Evolutionary conservation across 2,113 vertebrate genomes (phyloP), one percentile per base, ranked within the genome.

Genomic region (Turdus rufiventris): DNA sequence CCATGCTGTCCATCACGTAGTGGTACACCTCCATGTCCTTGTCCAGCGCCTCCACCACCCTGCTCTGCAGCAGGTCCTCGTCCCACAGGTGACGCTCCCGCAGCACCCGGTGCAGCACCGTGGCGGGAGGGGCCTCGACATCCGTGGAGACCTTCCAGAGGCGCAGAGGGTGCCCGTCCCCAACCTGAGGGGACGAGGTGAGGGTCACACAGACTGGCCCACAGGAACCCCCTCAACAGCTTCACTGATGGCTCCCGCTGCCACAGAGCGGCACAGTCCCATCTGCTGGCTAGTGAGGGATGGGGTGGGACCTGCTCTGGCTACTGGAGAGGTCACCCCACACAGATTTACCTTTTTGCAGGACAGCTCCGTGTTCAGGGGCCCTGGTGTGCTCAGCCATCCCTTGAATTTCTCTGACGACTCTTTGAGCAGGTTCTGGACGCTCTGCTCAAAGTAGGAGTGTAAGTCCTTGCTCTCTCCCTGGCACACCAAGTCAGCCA

Each of bases 71-170:
- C n/a, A 99, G 88, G 84, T 99, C 98, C 61, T 99, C 98, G 0
- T 99, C 98, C 98, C 98, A 99, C 57, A 99, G 97, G 95, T 98
- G 98, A 42, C 98, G 97, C 48, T 99, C 98, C 70, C 98, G 94
- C 26, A 99, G 98, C 38, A 99, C 95, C 28, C 98, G 97, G 76
- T 99, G 98, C 42, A 99, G 96, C 86, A 99, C 98, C 0, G 85
- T 61, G 5, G 92, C 45, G 0, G 98, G 98, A 16, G 98, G 97
- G 1, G 98, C 98, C n/a, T 98, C 98, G 0, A 99, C 91, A 3
- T 98, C 98, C 0, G 98, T 98, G 63, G 97, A 98, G 14, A 96
- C 98, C 50, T 98, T 98, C 98, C 98, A 99, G 36, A 98, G 85
- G 23, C 98, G 94, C 91, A 98, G 95, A 2, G 98, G 98, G 86